Percentiles rank a stretch among this genome's conserved stretches.
These are phyloP conservation scores for Gadopsis marmoratus DNA, from an alignment of 2,797 vertebrate species.

Conservation along the genomic window DNA sequence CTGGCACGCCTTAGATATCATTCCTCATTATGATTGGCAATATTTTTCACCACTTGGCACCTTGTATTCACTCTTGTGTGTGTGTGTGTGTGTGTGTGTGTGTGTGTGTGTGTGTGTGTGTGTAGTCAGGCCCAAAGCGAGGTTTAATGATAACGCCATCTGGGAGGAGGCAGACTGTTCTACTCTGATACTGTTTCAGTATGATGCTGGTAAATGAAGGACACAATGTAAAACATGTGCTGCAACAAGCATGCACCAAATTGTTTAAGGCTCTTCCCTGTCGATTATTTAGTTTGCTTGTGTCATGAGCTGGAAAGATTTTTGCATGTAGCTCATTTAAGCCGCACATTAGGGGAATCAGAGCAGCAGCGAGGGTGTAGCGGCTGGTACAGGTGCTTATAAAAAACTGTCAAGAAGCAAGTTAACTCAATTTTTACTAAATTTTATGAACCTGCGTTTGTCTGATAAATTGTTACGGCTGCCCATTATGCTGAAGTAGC, in stretches of 20 bases:
- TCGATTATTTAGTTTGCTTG: conserved; percentile 43
- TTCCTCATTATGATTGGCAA: conserved; percentile 78
- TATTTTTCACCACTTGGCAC: conserved; percentile 69
- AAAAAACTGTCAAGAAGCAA: conserved; percentile 38
- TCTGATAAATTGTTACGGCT: conserved; percentile 65
- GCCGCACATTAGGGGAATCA: background rate
- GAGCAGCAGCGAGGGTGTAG: background rate
- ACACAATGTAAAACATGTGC: conserved; percentile 68
- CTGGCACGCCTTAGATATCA: conserved; percentile 65
- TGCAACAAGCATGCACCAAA: conserved; percentile 50
- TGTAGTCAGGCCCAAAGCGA: conserved; percentile 63
- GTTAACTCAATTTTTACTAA: conserved; percentile 33
- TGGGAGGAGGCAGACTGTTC: conserved; percentile 75
- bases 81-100: conserved; percentile 25
- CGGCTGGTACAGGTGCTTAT: conserved; percentile 35
- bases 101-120: conserved; percentile 34
- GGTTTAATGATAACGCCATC: conserved; percentile 83
- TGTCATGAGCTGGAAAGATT: conserved; percentile 15
- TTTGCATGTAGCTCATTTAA: conserved; percentile 11
- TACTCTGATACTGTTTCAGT: conserved; percentile 64
- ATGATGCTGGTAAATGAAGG: conserved; percentile 55
- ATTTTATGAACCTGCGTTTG: conserved; percentile 55
- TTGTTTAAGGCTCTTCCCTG: conserved; percentile 58
- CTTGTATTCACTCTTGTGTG: conserved; percentile 59
- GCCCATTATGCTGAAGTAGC: conserved; percentile 61